Evolutionary conservation across 2,888 invertebrate genomes (phyloP), one percentile per base, ranked within the genome.

Genomic region (Parnassius mnemosyne): DNA sequence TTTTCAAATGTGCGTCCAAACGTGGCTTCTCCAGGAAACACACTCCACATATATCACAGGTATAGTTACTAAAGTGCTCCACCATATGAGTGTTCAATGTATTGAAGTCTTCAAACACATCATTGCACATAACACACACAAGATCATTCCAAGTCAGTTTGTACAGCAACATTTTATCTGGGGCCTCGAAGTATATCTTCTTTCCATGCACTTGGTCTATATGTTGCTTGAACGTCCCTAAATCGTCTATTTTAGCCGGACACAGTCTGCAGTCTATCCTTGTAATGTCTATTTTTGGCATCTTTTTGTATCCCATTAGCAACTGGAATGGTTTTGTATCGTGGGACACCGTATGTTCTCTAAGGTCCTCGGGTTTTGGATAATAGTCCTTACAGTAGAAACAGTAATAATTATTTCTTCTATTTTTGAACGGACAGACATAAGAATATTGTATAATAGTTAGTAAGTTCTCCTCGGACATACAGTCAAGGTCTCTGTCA

Each of bases 311-410:
- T 0, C 88, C 89, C 84, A 90, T 89, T 0, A 89, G 71, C 0
- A 89, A 66, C 63, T 89, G 87, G 66, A 91, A 91, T 0, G 89
- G 87, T 65, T 89, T 89, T 0, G 90, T 89, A 65, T 91, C 89
- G 12, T 91, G 91, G 0, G 81, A 77, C 0, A 80, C 69, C 0
- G 90, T 91, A 42, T 91, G 90, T n/a, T 87, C 87, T 25, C 90
- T 69, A 3, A 91, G 64, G 46, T 89, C 88, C 64, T 90, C 89
- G 0, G 90, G 89, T 55, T 90, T 89, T 0, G 89, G 85, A 53
- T 85, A 91, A 34, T 89, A 88, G 46, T 89, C 89, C 49, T 89
- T 89, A 65, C 90, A 91, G 62, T 91, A 91, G 69, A 89, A 91
- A 57, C 90, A 91, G 59, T 89, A 89, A 58, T 89, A 89, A 56